Percentiles rank a stretch among this genome's conserved stretches.
Evolutionary conservation across 1,140 invertebrate genomes (phyloP).

Genomic region (Arctopsyche grandis): DNA sequence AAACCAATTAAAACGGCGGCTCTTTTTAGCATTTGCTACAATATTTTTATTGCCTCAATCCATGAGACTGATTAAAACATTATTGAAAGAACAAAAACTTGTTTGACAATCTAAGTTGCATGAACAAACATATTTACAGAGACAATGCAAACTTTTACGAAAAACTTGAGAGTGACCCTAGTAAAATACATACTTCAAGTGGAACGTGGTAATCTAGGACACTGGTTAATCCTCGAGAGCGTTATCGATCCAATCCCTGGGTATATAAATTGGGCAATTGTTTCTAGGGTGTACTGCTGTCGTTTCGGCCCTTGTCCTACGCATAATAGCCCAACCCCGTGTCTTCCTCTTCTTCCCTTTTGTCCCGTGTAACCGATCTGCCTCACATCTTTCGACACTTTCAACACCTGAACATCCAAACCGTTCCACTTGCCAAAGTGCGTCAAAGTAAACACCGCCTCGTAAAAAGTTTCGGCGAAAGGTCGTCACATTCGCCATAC

Average conservation of each 20-base stretch:
- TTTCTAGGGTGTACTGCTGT: slow-evolving; percentile 25
- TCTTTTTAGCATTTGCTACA: too few relatives aligned
- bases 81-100: too few relatives aligned
- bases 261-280: slow-evolving; percentile 51
- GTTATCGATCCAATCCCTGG: slow-evolving; percentile 39
- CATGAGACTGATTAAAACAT: too few relatives aligned
- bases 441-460: neutral
- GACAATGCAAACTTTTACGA: too few relatives aligned
- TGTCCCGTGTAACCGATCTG: slow-evolving; percentile 33
- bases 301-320: slow-evolving; percentile 2
- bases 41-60: too few relatives aligned
- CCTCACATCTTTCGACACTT: neutral
- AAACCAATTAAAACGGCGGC: too few relatives aligned
- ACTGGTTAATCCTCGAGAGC: neutral
- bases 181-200: too few relatives aligned
- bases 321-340: slow-evolving; percentile 40
- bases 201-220: too few relatives aligned
- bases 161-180: too few relatives aligned
- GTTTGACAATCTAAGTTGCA: too few relatives aligned
- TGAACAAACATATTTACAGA: too few relatives aligned
- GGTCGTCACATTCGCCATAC: neutral
- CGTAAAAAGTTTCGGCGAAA: too few relatives aligned
- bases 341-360: slow-evolving; percentile 25
- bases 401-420: neutral
- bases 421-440: neutral